phyloP scores from a whole-genome alignment of 2,888 invertebrate genomes.

The Lasioglossum vierecki region DNA sequence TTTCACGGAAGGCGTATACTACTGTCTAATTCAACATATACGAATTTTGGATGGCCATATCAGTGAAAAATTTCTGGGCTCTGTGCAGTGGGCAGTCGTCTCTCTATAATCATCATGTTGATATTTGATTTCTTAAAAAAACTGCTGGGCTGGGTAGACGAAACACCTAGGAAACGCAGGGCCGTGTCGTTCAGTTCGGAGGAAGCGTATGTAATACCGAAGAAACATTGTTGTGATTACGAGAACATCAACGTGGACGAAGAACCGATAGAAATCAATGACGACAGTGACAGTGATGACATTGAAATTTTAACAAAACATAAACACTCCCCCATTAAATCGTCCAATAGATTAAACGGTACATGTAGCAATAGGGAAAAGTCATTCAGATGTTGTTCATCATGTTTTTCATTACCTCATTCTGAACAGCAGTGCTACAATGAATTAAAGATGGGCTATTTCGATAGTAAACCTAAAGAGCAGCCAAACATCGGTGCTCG shows the following conservation, averaged over 20 bases:
- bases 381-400: slow-evolving; percentile 31
- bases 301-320: slow-evolving; percentile 64
- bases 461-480: slow-evolving; percentile 24
- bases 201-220: slow-evolving; percentile 63
- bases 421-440: slow-evolving; percentile 13
- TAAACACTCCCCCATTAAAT: slow-evolving; percentile 44
- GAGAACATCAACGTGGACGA: slow-evolving; percentile 33
- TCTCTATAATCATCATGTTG: slow-evolving; percentile 50
- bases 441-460: slow-evolving; percentile 37
- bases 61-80: slow-evolving; percentile 19
- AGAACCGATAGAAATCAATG: slow-evolving; percentile 56
- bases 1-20: neutral
- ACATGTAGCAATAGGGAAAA: slow-evolving; percentile 47
- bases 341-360: slow-evolving; percentile 63
- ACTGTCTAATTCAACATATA: slow-evolving; percentile 18
- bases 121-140: slow-evolving; percentile 76
- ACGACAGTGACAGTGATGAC: slow-evolving; percentile 68
- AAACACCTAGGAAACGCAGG: slow-evolving; percentile 73
- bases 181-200: slow-evolving; percentile 61
- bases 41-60: slow-evolving; percentile 59
- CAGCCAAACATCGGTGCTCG: slow-evolving; percentile 9
- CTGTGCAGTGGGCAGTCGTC: slow-evolving; percentile 23
- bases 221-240: slow-evolving; percentile 67
- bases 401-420: slow-evolving; percentile 31
- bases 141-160: slow-evolving; percentile 75